Evolutionary conservation across 2,113 vertebrate species (phyloP).

Genomic region (Heterotis niloticus): DNA sequence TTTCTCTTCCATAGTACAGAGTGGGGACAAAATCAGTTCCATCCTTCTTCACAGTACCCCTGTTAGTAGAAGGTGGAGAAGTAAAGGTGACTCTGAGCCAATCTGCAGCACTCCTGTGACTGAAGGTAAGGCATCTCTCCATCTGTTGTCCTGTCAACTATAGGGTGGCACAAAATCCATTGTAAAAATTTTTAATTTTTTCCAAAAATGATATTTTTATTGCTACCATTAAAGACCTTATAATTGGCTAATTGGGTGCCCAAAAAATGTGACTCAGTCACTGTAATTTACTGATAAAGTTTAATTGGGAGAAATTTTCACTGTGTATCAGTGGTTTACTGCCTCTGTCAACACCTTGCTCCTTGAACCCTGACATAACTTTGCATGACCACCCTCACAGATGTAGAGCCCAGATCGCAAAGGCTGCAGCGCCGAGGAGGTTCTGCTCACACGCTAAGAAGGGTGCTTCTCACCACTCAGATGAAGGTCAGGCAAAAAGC

Average conservation of each 20-base stretch:
- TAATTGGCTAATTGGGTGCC: slow-evolving; percentile 26
- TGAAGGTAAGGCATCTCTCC: slow-evolving; percentile 60
- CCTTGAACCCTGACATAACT: not conserved
- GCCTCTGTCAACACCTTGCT: not conserved
- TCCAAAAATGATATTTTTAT: slow-evolving; percentile 20
- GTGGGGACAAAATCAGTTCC: slow-evolving; percentile 51
- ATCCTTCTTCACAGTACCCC: slow-evolving; percentile 77
- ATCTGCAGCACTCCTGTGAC: slow-evolving; percentile 72
- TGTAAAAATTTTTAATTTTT: not conserved
- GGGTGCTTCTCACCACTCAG: slow-evolving; percentile 83
- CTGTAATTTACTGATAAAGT: slow-evolving; percentile 26
- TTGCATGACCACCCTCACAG: slow-evolving; percentile 40
- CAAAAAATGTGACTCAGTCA: slow-evolving; percentile 20
- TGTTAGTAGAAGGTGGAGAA: slow-evolving; percentile 55
- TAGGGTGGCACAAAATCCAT: not conserved
- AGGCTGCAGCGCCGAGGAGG: slow-evolving; percentile 70
- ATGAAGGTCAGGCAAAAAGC: slow-evolving; percentile 72
- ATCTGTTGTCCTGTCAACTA: not conserved
- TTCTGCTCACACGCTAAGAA: slow-evolving; percentile 70
- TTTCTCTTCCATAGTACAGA: slow-evolving; percentile 44
- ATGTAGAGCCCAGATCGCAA: slow-evolving; percentile 64
- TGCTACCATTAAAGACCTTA: slow-evolving; percentile 20
- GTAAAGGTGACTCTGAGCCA: slow-evolving; percentile 56
- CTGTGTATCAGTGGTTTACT: slow-evolving; percentile 2
- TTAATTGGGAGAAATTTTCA: slow-evolving; percentile 19